phyloP scores from a whole-genome alignment of 1,140 invertebrate species.

The Brachystomella parvula region DNA sequence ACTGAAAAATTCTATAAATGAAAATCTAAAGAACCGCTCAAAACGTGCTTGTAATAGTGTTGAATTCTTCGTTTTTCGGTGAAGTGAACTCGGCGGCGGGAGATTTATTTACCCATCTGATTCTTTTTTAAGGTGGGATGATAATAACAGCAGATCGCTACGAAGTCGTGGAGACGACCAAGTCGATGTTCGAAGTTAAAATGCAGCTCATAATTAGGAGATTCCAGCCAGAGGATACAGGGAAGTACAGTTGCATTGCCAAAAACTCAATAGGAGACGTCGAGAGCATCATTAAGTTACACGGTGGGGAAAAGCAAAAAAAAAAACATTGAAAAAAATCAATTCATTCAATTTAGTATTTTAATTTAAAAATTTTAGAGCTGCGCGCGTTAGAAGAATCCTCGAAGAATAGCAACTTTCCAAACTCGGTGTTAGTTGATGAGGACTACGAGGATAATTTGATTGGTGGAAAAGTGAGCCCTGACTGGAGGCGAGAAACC shows the following conservation, averaged over 20 bases:
- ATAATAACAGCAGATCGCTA: constrained; percentile 71
- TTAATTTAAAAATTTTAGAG: constrained; percentile 2
- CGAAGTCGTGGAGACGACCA: constrained; percentile 61
- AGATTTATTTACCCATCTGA: neutral
- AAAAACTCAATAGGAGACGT: constrained; percentile 86
- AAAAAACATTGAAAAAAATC: neutral
- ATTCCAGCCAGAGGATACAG: constrained; percentile 69
- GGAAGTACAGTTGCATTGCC: constrained; percentile 59
- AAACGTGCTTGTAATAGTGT: neutral
- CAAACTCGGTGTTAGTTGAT: neutral
- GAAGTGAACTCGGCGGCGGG: neutral
- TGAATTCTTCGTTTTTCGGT: neutral
- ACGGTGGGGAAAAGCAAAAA: constrained; percentile 57
- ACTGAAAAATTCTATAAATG: neutral
- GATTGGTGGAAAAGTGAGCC: no score
- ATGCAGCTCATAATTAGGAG: constrained; percentile 74
- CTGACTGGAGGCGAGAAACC: neutral
- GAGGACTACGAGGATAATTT: neutral
- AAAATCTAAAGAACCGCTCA: neutral
- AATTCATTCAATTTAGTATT: neutral
- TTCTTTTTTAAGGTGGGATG: constrained; percentile 60
- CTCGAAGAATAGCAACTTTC: neutral
- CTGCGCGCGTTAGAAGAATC: neutral
- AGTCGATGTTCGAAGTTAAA: constrained; percentile 69
- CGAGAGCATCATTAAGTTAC: constrained; percentile 76